Evolutionary conservation across 2,888 invertebrate genomes (phyloP).

Genomic region (Syritta pipiens): DNA sequence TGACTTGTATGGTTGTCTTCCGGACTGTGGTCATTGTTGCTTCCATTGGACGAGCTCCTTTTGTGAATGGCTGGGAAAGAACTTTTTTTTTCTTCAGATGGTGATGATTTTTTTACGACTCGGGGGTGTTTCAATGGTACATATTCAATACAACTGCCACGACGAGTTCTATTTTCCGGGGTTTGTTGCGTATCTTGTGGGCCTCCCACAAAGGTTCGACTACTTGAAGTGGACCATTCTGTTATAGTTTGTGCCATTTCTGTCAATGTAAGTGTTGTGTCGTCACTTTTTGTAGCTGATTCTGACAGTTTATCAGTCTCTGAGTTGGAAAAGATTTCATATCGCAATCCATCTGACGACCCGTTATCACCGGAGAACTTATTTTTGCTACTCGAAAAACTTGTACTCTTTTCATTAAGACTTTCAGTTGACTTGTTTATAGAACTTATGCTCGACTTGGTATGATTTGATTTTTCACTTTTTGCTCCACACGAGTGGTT

Average conservation of each 20-base stretch:
- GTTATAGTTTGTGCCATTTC: conserved; percentile 89
- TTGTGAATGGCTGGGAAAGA: conserved; percentile 75
- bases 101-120: conserved; percentile 73
- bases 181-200: conserved; percentile 64
- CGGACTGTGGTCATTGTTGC: conserved; percentile 71
- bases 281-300: conserved; percentile 89
- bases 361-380: conserved; percentile 78
- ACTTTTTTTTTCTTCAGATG: conserved; percentile 74
- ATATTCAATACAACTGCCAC: conserved; percentile 75
- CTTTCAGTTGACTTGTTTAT: conserved; percentile 82
- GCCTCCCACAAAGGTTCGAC: conserved; percentile 85
- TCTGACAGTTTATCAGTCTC: conserved; percentile 82
- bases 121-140: conserved; percentile 77
- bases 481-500: conserved; percentile 82
- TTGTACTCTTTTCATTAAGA: conserved; percentile 78
- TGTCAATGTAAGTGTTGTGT: conserved; percentile 85
- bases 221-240: conserved; percentile 91
- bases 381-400: conserved; percentile 75
- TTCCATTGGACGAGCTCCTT: conserved; percentile 74
- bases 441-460: conserved; percentile 82
- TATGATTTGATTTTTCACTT: conserved; percentile 83
- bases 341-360: conserved; percentile 80
- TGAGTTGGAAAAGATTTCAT: conserved; percentile 83
- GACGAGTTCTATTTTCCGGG: conserved; percentile 61
- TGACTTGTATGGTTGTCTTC: conserved; percentile 71